Evolutionary conservation across 1,140 invertebrate species (phyloP), one percentile per base, ranked within the genome.

Genomic region (Drosophila baimaii): DNA sequence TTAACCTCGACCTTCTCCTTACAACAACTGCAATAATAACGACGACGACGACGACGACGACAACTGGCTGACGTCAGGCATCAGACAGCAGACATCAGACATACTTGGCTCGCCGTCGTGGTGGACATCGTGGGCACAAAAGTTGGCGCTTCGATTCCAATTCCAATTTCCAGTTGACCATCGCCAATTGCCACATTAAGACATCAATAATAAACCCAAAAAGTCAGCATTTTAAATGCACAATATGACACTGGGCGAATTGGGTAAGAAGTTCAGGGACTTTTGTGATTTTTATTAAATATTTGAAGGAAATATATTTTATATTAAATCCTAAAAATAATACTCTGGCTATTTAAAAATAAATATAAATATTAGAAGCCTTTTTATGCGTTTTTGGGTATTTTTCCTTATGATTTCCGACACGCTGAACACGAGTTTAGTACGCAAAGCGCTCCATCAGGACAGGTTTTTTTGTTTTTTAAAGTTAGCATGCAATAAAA

Each of bases 1-100:
- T 90, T 90, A 90, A 90, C 88, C 88, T 90, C 88, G 88, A 90
- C 88, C 88, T 90, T 90, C 88, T 77, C 68, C 79, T 68, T 58
- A 71, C 68, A 70, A 54, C 65, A 46, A 47, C 59, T 43, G 46
- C 71, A 65, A 27, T 57, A 49, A 27, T 54, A 63, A 41, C 69
- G 59, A 44, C 51, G 61, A 63, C 72, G 25, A 13, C 29, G n/a
- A 5, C 27, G 12, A 12, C 47, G 27, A 51, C 51, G 65, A 61
- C 73, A 66, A 57, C 33, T 25, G 35, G 80, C 55, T 89, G 84
- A 89, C 84, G 84, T 89, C 84, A 89, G 76, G 13, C 51, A 10
- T 54, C 51, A 54, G 27, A 21, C 47, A 19, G 9, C n/a, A 31
- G 47, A 51, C 17, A 52, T 15, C 15, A 33, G 29, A 33, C 49